phyloP scores from a whole-genome alignment of 2,888 invertebrate species.

The Halocaridina rubra region DNA sequence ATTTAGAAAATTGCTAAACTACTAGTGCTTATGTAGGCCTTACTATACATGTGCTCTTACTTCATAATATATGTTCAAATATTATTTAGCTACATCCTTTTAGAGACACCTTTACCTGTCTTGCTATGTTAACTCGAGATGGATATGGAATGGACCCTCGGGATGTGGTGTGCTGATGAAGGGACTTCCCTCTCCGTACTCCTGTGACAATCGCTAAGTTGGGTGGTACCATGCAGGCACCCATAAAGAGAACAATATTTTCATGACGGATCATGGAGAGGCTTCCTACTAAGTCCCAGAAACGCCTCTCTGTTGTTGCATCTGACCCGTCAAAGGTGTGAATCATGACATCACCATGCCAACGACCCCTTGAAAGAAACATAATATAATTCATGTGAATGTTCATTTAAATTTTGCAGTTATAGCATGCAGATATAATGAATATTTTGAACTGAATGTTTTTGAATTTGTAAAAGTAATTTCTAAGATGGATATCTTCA shows the following conservation, averaged over 20 bases:
- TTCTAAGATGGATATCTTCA: no score
- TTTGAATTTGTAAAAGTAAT: no score
- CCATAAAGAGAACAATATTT: slow-evolving; percentile 71
- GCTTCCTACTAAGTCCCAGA: slow-evolving; percentile 67
- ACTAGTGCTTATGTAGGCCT: no score
- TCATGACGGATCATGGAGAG: slow-evolving; percentile 70
- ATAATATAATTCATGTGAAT: no score
- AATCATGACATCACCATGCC: slow-evolving; percentile 70
- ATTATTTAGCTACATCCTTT: no score
- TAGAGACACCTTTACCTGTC: slow-evolving; percentile 67
- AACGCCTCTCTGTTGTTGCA: slow-evolving; percentile 49
- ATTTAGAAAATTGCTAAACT: no score
- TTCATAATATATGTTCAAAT: no score
- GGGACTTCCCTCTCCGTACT: slow-evolving; percentile 67
- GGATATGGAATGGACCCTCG: slow-evolving; percentile 65
- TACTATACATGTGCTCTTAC: no score
- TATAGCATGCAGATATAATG: no score
- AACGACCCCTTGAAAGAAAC: slow-evolving; percentile 66
- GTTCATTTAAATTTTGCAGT: no score
- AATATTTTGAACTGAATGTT: no score
- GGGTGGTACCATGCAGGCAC: slow-evolving; percentile 68
- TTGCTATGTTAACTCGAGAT: slow-evolving; percentile 67
- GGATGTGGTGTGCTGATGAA: slow-evolving; percentile 67
- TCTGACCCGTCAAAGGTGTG: slow-evolving; percentile 67
- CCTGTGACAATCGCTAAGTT: slow-evolving; percentile 64